Evolutionary conservation across 2,888 invertebrate species (phyloP).

Genomic region (Erpobdella octoculata): DNA sequence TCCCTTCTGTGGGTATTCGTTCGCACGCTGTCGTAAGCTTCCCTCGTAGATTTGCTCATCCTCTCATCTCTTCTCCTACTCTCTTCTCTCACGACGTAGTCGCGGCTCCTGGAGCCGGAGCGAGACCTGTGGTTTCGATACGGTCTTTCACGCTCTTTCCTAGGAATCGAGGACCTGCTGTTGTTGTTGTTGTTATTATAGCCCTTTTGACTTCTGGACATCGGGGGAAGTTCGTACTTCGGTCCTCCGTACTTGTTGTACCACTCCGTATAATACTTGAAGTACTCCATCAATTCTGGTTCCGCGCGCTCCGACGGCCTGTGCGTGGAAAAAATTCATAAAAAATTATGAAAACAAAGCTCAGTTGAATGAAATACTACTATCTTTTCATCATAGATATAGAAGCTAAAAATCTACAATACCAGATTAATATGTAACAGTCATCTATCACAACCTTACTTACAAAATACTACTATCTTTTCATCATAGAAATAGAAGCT

Average conservation of each 20-base stretch:
- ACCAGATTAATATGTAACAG: too few relatives aligned
- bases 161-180: background rate
- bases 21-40: background rate
- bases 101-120: background rate
- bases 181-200: background rate
- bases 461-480: too few relatives aligned
- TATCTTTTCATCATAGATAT: too few relatives aligned
- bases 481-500: too few relatives aligned
- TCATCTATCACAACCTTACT: too few relatives aligned
- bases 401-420: too few relatives aligned
- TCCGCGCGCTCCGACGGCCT: slow-evolving; percentile 2
- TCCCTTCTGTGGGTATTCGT: background rate
- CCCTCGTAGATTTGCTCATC: background rate
- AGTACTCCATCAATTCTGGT: slow-evolving; percentile 10
- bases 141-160: slow-evolving; percentile 8
- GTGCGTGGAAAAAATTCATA: background rate
- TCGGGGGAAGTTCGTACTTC: background rate
- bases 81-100: background rate
- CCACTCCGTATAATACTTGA: slow-evolving; percentile 13
- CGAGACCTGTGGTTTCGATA: too few relatives aligned
- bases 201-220: too few relatives aligned
- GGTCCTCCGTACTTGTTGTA: slow-evolving; percentile 3
- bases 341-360: too few relatives aligned
- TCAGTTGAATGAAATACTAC: too few relatives aligned
- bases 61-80: background rate